Evolutionary conservation across 2,888 invertebrate species (phyloP), one percentile per base, ranked within the genome.

Genomic region (Eilema griseolum): DNA sequence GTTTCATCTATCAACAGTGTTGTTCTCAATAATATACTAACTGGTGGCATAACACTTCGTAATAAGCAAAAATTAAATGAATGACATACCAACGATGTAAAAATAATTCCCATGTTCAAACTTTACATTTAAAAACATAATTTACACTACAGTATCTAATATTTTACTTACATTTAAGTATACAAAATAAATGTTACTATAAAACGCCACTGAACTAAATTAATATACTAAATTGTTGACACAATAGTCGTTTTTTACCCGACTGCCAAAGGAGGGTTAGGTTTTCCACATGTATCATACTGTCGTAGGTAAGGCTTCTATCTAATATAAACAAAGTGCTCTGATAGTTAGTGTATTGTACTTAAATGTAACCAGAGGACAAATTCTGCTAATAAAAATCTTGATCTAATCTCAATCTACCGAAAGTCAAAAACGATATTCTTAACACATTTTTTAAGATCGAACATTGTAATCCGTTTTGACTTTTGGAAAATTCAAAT

Each of bases 271-370:
- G 41, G 41, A 14, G 41, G 41, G 41, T 41, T 41, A 41, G 68
- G 75, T 71, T 71, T 69, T 71, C 57, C 65, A 80, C 83, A 81
- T 84, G 74, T 84, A 80, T 77, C 77, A 81, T 72, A 74, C 73
- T 72, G 70, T 75, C 41, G 71, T 81, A 79, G 75, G 28, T 79
- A 82, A 82, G 77, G 81, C 83, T 82, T 82, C 80, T 60, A 61
- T 71, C 66, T 80, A 79, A 77, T 66, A 70, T 71, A 76, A 74
- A 82, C 81, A 86, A 90, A 90, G 90, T 92, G 92, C 92, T 92
- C 92, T 89, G 88, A 87, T 86, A 88, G 88, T 92, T 65, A 91
- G 90, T 86, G 80, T 87, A 88, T n/a, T 92, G 93, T 94, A 94
- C 94, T 94, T 94, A 94, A 92, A 77, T 91, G 88, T 93, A 93